These are phyloP conservation scores for Drosophila phalerata DNA, from an alignment of 2,888 invertebrate genomes.

Conservation along the genomic window DNA sequence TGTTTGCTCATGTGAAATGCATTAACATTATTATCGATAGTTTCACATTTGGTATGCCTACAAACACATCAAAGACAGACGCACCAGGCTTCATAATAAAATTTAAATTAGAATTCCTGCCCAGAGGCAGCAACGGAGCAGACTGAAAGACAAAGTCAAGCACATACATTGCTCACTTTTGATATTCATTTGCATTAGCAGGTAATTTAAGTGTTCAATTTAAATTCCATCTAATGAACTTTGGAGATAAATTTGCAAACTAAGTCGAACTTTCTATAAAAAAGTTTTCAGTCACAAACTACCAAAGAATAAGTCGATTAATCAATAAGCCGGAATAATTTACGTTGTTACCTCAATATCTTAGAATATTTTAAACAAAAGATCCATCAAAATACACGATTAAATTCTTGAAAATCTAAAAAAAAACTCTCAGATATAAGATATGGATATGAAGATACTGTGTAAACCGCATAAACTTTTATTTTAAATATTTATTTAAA, in stretches of 20 bases:
- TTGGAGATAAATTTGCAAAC: background rate
- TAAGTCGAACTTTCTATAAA: background rate
- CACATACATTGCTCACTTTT: slow-evolving; percentile 8
- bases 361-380: no score
- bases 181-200: slow-evolving; percentile 2
- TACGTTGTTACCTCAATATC: no score
- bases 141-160: background rate
- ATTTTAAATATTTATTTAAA: no score
- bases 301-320: no score
- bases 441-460: no score
- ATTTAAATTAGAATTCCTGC: slow-evolving; percentile 52
- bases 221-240: background rate
- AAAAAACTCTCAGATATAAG: no score
- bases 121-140: slow-evolving; percentile 19
- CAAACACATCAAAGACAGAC: slow-evolving; percentile 67
- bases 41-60: slow-evolving; percentile 67
- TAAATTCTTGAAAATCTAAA: no score
- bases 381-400: no score
- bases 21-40: slow-evolving; percentile 76
- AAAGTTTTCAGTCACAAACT: no score
- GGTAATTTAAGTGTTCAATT: slow-evolving; percentile 5
- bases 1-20: slow-evolving; percentile 51
- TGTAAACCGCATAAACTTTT: no score
- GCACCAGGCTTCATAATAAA: slow-evolving; percentile 30
- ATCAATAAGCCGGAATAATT: no score